Conservation (phyloP, 2,888 invertebrate genomes). For the Ophraella communa region DNA sequence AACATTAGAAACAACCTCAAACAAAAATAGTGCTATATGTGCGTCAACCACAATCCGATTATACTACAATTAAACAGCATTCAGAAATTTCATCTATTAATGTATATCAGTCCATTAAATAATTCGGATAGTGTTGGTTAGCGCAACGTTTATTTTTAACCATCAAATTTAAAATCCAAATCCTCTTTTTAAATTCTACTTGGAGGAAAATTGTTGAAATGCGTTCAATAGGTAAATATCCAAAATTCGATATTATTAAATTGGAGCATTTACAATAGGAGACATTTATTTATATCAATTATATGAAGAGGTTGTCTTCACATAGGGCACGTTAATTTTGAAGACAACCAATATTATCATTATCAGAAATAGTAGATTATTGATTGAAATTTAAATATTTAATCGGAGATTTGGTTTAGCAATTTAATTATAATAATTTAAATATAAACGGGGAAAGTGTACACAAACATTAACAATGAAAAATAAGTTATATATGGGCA, state of each 20-base stretch:
- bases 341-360: not conserved
- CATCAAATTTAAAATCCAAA: conserved; percentile 3
- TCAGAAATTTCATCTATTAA: conserved; percentile 8
- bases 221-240: not conserved
- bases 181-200: not conserved
- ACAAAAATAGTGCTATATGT: not conserved
- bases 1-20: not conserved
- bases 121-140: conserved; percentile 5
- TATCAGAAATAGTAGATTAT: not conserved
- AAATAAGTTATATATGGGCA: conserved; percentile 47
- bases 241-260: no score
- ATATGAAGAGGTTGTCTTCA: not conserved
- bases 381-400: not conserved
- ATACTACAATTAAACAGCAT: conserved; percentile 17
- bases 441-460: conserved; percentile 28
- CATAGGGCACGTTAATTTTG: not conserved
- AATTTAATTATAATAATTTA: not conserved
- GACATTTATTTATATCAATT: no score
- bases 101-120: conserved; percentile 15
- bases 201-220: not conserved
- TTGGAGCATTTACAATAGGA: no score
- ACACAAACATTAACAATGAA: conserved; percentile 39
- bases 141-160: conserved; percentile 1
- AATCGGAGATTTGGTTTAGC: not conserved
- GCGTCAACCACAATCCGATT: conserved; percentile 9